Percentiles rank a stretch among this genome's conserved stretches.
Evolutionary conservation across 2,797 vertebrate species (phyloP).

Genomic region (Manis crassicaudata): DNA sequence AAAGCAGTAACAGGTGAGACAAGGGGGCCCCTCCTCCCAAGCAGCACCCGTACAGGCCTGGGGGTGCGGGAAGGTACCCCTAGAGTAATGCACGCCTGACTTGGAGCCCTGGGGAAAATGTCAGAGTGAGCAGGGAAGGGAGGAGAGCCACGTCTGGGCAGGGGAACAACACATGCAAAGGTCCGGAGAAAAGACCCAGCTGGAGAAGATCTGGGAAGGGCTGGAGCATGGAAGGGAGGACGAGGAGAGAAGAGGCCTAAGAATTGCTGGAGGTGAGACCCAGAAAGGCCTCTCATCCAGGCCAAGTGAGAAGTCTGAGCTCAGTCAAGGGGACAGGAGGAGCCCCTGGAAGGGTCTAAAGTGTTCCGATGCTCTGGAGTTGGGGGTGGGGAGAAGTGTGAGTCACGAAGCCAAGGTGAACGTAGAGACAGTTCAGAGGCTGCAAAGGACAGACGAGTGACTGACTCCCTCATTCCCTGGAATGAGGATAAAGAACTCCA

Average conservation of each 20-base stretch:
- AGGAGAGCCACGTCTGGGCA: background rate
- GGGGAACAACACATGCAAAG: background rate
- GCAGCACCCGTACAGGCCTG: background rate
- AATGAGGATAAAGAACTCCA: background rate
- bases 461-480: accelerated
- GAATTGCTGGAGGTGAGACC: background rate
- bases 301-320: background rate
- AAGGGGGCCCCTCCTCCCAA: background rate
- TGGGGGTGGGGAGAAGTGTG: background rate
- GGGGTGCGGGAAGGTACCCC: background rate
- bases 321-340: background rate
- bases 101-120: background rate
- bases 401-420: background rate
- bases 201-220: background rate
- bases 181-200: accelerated
- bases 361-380: background rate
- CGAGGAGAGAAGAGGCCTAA: accelerated
- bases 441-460: too few species aligned
- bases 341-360: background rate
- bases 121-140: too few species aligned
- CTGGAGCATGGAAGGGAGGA: too few species aligned
- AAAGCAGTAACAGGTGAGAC: background rate
- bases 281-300: background rate
- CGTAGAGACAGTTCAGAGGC: background rate
- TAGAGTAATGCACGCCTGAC: background rate